These are phyloP conservation scores for Thelaira solivaga DNA, from an alignment of 2,888 invertebrate genomes.

Conservation along the genomic window DNA sequence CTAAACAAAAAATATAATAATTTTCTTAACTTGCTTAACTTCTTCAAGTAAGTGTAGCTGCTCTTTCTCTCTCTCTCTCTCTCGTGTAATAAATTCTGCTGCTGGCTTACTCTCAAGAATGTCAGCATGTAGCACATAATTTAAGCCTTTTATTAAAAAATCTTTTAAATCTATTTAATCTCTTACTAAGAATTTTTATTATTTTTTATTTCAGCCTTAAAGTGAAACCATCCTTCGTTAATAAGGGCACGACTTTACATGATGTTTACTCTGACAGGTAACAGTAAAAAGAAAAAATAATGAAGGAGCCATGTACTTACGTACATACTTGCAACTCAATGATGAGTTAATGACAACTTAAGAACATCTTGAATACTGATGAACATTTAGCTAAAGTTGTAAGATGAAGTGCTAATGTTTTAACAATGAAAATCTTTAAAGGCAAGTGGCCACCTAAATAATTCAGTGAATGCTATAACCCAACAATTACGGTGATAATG, in stretches of 20 bases:
- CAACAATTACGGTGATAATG: conserved; percentile 10
- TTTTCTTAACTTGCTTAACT: too few species aligned
- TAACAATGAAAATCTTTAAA: conserved; percentile 35
- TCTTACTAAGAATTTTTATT: background rate
- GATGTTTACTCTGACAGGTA: background rate
- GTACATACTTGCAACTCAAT: conserved; percentile 48
- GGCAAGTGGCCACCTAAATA: conserved; percentile 41
- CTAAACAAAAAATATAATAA: too few species aligned
- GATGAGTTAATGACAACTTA: conserved; percentile 62
- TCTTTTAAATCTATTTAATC: background rate
- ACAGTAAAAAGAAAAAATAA: background rate
- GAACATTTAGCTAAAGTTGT: conserved; percentile 41
- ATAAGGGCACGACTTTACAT: background rate
- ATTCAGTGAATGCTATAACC: conserved; percentile 28
- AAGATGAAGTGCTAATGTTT: conserved; percentile 56
- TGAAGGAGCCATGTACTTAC: too few species aligned
- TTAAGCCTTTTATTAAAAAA: too few species aligned
- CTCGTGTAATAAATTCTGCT: too few species aligned
- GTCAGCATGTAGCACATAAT: too few species aligned
- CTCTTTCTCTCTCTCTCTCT: too few species aligned
- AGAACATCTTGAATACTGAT: conserved; percentile 60
- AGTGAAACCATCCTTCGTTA: background rate
- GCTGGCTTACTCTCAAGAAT: too few species aligned
- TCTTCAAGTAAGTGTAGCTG: too few species aligned
- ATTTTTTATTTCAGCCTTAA: background rate